A percentile compares a stretch with the other conserved stretches of the same genome.
phyloP scores from a whole-genome alignment of 2,888 invertebrate species.

The Gasteruption jaculator region DNA sequence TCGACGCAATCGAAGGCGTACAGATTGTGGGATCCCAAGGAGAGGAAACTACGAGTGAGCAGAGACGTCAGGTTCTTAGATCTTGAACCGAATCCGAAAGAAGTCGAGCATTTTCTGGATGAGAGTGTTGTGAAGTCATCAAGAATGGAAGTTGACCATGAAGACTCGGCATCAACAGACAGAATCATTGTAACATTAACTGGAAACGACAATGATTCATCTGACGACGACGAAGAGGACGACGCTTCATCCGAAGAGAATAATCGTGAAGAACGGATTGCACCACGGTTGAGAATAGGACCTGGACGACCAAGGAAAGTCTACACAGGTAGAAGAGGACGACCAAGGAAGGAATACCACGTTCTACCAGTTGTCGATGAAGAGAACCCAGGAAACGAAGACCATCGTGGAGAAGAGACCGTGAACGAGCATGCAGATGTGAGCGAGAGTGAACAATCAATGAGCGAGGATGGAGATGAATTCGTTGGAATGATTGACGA shows the following conservation, averaged over 20 bases:
- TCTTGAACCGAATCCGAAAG: too few species aligned
- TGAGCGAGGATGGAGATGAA: background rate
- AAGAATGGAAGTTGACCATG: too few species aligned
- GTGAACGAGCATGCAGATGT: background rate
- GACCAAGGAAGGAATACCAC: slow-evolving; percentile 5
- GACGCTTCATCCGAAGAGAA: too few species aligned
- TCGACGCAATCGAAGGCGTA: slow-evolving; percentile 18
- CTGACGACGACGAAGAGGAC: slow-evolving; percentile 24
- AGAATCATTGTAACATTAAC: slow-evolving; percentile 22
- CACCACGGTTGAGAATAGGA: slow-evolving; percentile 7
- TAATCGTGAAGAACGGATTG: background rate
- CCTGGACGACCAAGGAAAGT: slow-evolving; percentile 3
- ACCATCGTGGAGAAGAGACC: background rate
- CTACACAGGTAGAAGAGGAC: background rate
- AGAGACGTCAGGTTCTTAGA: slow-evolving; percentile 15
- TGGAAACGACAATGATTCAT: background rate
- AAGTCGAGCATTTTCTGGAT: too few species aligned
- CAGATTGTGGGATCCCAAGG: slow-evolving; percentile 12
- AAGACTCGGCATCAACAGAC: slow-evolving; percentile 14
- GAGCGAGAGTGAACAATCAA: background rate
- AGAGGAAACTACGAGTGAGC: slow-evolving; percentile 9
- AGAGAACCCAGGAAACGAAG: slow-evolving; percentile 1
- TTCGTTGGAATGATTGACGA: background rate
- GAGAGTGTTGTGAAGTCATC: too few species aligned
- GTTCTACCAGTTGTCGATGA: too few species aligned